Evolutionary conservation across 2,888 invertebrate species (phyloP).

Genomic region (Tinea semifulvella): DNA sequence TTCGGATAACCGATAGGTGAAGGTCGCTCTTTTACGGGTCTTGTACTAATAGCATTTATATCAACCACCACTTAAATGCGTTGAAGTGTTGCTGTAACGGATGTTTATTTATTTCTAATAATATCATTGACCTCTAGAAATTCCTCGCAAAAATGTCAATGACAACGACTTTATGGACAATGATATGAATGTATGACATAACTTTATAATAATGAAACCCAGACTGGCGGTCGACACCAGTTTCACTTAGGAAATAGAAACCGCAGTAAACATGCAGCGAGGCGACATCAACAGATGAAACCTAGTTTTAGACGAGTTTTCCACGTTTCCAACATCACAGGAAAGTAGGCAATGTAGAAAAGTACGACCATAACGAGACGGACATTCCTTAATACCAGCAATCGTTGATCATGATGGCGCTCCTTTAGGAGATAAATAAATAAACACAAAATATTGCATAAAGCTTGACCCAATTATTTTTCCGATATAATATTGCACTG

Average conservation of each 20-base stretch:
- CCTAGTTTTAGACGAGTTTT: conserved; percentile 58
- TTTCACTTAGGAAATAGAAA: conserved; percentile 11
- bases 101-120: not conserved
- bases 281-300: conserved; percentile 37
- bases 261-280: conserved; percentile 20
- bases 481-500: too few relatives aligned
- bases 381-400: not conserved
- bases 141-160: not conserved
- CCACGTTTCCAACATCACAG: conserved; percentile 29
- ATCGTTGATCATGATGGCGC: too few relatives aligned
- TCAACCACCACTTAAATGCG: too few relatives aligned
- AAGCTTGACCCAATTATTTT: too few relatives aligned
- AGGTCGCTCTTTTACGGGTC: too few relatives aligned
- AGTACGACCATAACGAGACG: not conserved
- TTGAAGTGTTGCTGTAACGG: too few relatives aligned
- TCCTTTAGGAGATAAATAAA: too few relatives aligned
- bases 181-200: conserved; percentile 10
- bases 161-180: not conserved
- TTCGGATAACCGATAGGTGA: too few relatives aligned
- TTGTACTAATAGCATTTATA: too few relatives aligned
- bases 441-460: too few relatives aligned
- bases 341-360: conserved; percentile 53
- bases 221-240: not conserved
- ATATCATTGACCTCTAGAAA: not conserved
- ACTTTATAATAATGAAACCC: not conserved